phyloP scores from a whole-genome alignment of 2,888 invertebrate genomes.

The Agrenia bidenticulata region DNA sequence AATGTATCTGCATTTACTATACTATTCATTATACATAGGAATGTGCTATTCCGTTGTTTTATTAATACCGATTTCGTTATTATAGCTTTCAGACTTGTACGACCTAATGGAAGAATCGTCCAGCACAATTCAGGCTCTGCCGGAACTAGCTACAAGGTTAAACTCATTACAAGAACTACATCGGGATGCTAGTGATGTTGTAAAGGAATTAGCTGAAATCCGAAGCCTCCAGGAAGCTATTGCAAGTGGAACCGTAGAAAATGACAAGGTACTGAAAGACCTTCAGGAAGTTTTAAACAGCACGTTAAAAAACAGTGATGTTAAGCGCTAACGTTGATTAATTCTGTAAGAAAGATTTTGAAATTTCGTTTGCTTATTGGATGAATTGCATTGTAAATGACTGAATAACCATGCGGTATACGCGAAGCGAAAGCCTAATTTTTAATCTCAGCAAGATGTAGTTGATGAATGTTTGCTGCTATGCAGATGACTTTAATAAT shows the following conservation, averaged over 20 bases:
- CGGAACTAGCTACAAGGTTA: slow-evolving; percentile 79
- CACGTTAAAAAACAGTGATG: slow-evolving; percentile 20
- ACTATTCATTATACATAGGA: too few species aligned
- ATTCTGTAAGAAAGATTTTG: too few species aligned
- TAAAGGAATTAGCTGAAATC: slow-evolving; percentile 47
- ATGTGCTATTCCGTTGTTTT: too few species aligned
- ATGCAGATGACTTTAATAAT: too few species aligned
- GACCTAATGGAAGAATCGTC: slow-evolving; percentile 85
- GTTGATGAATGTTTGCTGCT: too few species aligned
- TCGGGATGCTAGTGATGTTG: slow-evolving; percentile 57
- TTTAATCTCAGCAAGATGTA: too few species aligned
- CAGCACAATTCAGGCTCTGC: slow-evolving; percentile 73
- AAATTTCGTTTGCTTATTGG: too few species aligned
- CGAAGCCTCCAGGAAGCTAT: slow-evolving; percentile 50
- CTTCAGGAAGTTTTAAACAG: slow-evolving; percentile 38
- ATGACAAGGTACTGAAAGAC: slow-evolving; percentile 46
- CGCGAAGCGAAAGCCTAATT: too few species aligned
- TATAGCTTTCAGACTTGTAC: slow-evolving; percentile 79
- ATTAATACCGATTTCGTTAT: slow-evolving; percentile 48
- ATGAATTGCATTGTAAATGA: too few species aligned
- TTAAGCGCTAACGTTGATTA: slow-evolving; percentile 20
- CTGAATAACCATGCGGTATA: too few species aligned
- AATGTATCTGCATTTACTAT: too few species aligned
- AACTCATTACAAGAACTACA: slow-evolving; percentile 83
- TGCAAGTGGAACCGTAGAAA: slow-evolving; percentile 47